These are phyloP conservation scores for Spatulosminthurus flaviceps DNA, from an alignment of 2,888 invertebrate genomes.

Conservation along the genomic window DNA sequence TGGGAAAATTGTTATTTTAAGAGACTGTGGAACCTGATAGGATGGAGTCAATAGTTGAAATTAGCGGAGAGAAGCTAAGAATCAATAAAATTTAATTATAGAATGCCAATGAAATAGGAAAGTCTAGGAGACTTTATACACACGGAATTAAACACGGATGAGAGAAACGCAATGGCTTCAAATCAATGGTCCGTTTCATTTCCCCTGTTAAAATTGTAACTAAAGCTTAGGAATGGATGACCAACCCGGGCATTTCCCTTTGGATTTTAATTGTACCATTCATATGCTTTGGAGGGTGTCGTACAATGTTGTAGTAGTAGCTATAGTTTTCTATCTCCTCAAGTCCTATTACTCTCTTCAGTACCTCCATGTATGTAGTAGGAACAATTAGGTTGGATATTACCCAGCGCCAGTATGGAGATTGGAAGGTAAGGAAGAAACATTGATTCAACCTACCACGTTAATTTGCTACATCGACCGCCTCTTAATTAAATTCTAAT, in stretches of 20 bases:
- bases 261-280: not conserved
- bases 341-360: no score
- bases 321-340: not conserved
- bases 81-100: conserved; percentile 40
- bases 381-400: not conserved
- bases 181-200: not conserved
- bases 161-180: not conserved
- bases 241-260: not conserved
- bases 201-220: not conserved
- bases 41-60: not conserved
- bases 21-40: no score
- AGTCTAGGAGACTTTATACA: not conserved
- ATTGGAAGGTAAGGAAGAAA: no score
- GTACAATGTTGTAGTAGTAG: not conserved
- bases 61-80: not conserved
- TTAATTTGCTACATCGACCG: not conserved
- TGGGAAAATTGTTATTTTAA: no score
- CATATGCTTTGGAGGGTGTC: not conserved
- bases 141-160: not conserved
- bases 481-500: conserved; percentile 1
- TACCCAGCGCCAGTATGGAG: not conserved
- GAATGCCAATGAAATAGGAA: no score
- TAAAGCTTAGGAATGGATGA: not conserved
- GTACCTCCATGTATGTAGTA: no score
- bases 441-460: not conserved